phyloP scores from a whole-genome alignment of 2,888 invertebrate species.

The Pasiphila rectangulata region DNA sequence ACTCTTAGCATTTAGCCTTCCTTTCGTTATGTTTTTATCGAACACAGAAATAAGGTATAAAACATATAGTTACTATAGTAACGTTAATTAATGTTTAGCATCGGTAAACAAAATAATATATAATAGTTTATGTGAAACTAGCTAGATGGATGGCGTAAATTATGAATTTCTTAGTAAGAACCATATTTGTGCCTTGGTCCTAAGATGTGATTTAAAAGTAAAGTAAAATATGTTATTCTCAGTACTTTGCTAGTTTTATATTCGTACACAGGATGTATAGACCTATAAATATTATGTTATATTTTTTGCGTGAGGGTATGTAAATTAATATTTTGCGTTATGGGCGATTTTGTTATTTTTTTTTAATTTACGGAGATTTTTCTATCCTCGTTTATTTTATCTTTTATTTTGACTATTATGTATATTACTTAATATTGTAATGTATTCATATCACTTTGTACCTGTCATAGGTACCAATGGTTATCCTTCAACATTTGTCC shows the following conservation, averaged over 20 bases:
- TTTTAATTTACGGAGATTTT: no score
- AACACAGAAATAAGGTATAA: constrained; percentile 22
- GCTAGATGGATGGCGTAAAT: constrained; percentile 53
- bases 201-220: constrained; percentile 63
- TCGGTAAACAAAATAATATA: constrained; percentile 28
- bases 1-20: constrained; percentile 19
- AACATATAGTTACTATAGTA: constrained; percentile 14
- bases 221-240: constrained; percentile 40
- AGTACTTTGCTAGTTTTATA: constrained; percentile 39
- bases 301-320: neutral
- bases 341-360: neutral
- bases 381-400: no score
- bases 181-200: constrained; percentile 76
- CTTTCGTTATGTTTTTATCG: constrained; percentile 9
- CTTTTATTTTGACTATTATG: no score
- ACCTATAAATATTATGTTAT: neutral
- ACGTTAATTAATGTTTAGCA: constrained; percentile 20
- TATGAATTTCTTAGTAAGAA: constrained; percentile 50
- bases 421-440: no score
- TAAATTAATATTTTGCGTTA: neutral
- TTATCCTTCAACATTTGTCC: no score
- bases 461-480: no score
- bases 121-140: constrained; percentile 31
- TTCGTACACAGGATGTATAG: constrained; percentile 33
- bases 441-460: no score